Conservation (phyloP, 2,113 vertebrate genomes). For the Siphamia tubifer region DNA sequence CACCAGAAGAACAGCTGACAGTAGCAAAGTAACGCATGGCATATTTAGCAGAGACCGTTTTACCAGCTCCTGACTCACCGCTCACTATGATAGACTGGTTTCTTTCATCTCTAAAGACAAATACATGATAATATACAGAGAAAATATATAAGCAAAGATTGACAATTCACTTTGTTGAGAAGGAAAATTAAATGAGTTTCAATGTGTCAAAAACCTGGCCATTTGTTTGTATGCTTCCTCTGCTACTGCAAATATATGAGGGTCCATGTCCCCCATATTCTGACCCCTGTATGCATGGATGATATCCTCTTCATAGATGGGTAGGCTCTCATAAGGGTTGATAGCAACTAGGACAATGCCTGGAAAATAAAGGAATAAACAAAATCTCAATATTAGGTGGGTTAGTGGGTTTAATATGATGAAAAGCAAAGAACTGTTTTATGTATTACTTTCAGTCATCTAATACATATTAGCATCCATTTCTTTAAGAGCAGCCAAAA, state of each 20-base stretch:
- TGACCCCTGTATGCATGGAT: slow-evolving; percentile 96
- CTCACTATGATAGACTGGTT: slow-evolving; percentile 99
- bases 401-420: too few relatives aligned
- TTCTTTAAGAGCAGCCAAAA: slow-evolving; percentile 44
- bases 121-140: background rate
- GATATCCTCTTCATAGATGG: slow-evolving; percentile 95
- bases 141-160: background rate
- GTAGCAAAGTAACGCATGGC: slow-evolving; percentile 98
- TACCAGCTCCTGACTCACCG: slow-evolving; percentile 96
- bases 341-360: slow-evolving; percentile 98
- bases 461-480: background rate
- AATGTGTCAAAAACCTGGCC: slow-evolving; percentile 83
- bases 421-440: too few relatives aligned
- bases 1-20: slow-evolving; percentile 89
- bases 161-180: background rate
- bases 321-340: slow-evolving; percentile 94
- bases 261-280: slow-evolving; percentile 98
- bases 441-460: background rate
- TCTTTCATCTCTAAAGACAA: slow-evolving; percentile 84
- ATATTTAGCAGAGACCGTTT: slow-evolving; percentile 97
- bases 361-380: slow-evolving; percentile 46
- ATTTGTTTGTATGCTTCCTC: slow-evolving; percentile 98
- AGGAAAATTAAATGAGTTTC: background rate
- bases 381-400: background rate
- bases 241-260: slow-evolving; percentile 97